Percentiles rank a stretch among this genome's conserved stretches.
Evolutionary conservation across 1,140 invertebrate genomes (phyloP).

Genomic region (Papilio machaon): DNA sequence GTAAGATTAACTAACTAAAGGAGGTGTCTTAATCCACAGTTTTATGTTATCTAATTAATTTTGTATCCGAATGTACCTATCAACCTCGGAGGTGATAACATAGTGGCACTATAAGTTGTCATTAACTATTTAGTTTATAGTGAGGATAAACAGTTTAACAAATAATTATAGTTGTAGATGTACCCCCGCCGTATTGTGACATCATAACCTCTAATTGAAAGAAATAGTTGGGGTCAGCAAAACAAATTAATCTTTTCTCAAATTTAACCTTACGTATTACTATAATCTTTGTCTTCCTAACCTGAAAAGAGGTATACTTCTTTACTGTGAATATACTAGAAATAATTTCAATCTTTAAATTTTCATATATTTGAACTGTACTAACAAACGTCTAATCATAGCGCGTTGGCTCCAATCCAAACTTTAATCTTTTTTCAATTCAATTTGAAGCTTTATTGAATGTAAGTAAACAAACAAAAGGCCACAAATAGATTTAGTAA

Average conservation of each 20-base stretch:
- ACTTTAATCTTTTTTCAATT: slow-evolving; percentile 15
- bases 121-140: too few relatives aligned
- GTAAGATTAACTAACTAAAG: too few relatives aligned
- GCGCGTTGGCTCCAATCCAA: neutral
- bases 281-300: neutral
- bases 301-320: neutral
- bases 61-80: too few relatives aligned
- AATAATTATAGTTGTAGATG: too few relatives aligned
- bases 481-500: neutral
- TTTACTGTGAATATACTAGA: neutral
- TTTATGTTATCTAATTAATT: too few relatives aligned
- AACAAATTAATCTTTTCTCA: neutral
- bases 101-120: too few relatives aligned
- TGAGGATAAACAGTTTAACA: too few relatives aligned
- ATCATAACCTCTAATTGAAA: too few relatives aligned
- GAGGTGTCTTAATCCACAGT: too few relatives aligned
- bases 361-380: neutral
- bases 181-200: too few relatives aligned
- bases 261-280: neutral
- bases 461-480: slow-evolving; percentile 14
- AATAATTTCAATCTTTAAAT: slow-evolving; percentile 10
- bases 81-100: too few relatives aligned
- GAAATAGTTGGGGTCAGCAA: too few relatives aligned
- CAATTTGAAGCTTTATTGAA: slow-evolving; percentile 14
- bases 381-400: slow-evolving; percentile 20